phyloP scores from a whole-genome alignment of 2,888 invertebrate genomes.

The Drosophila tanythrix region DNA sequence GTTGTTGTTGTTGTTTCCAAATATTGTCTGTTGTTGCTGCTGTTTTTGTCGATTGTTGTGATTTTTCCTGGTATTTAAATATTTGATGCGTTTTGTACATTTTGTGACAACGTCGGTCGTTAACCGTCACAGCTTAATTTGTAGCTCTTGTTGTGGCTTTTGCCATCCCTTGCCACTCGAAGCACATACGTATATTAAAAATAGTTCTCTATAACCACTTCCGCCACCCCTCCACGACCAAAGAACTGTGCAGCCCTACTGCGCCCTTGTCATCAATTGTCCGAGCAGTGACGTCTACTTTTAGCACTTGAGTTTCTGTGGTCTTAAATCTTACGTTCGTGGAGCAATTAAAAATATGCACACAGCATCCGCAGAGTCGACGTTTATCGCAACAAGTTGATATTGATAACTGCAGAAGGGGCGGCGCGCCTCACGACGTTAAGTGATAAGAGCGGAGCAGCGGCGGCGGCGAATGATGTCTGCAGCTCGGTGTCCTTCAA shows the following conservation, averaged over 20 bases:
- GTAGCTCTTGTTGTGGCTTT: slow-evolving; percentile 38
- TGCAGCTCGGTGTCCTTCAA: slow-evolving; percentile 36
- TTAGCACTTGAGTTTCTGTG: slow-evolving; percentile 8
- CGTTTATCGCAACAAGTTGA: slow-evolving; percentile 56
- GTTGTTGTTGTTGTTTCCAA: slow-evolving; percentile 13
- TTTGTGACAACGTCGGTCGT: slow-evolving; percentile 45
- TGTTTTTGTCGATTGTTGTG: slow-evolving; percentile 33
- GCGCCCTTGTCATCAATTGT: slow-evolving; percentile 37
- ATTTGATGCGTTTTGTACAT: slow-evolving; percentile 74
- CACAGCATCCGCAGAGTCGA: slow-evolving; percentile 32
- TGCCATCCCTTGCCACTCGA: slow-evolving; percentile 33
- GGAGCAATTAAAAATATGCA: slow-evolving; percentile 4
- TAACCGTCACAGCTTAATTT: slow-evolving; percentile 31
- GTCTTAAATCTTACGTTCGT: slow-evolving; percentile 10
- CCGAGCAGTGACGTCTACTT: slow-evolving; percentile 36
- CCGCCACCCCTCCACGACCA: slow-evolving; percentile 56
- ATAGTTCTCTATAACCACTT: slow-evolving; percentile 63
- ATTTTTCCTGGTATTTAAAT: slow-evolving; percentile 50
- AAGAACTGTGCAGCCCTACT: slow-evolving; percentile 6
- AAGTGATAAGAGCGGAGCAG: slow-evolving; percentile 54
- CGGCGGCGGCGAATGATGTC: slow-evolving; percentile 22
- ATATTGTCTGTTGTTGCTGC: slow-evolving; percentile 19
- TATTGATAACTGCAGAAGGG: slow-evolving; percentile 44
- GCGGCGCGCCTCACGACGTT: slow-evolving; percentile 34
- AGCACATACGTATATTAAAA: slow-evolving; percentile 40